Evolutionary conservation across 2,888 invertebrate species (phyloP), one percentile per base, ranked within the genome.

Genomic region (Polymixis flavicincta): DNA sequence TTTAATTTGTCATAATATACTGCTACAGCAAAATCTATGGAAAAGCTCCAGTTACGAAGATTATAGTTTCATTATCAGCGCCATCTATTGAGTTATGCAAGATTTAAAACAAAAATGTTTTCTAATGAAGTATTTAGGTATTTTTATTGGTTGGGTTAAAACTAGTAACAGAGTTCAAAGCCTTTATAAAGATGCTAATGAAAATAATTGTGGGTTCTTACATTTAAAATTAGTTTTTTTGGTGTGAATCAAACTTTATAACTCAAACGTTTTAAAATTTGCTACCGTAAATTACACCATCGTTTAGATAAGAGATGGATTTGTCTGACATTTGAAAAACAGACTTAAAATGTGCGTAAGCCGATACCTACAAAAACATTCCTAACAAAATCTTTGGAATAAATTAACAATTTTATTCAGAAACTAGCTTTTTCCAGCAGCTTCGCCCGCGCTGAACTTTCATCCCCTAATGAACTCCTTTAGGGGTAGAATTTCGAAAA

Each of bases 281-380:
- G 81, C 87, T 83, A 78, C 85, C 55, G 85, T 78, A 50, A 81
- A 76, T 81, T 72, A 11, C 71, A 73, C 57, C 74, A 71, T 77
- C 64, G 57, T 85, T 81, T 60, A 87, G 83, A 87, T 88, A 85
- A 84, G 66, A 75, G 9, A 52, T n/a, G 14, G 28, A 37, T 11
- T 9, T 42, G n/a, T 63, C 37, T 79, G 74, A 71, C 69, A 85
- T 85, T 82, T 68, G 19, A 25, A 45, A 73, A 74, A n/a, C n/a
- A 74, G 52, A 0, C 48, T 65, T 70, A 17, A 74, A 4, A 82
- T 74, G 0, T 45, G 54, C 65, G 48, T 83, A 69, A 74, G 55
- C 50, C 32, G 32, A 65, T 63, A 71, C 55, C 28, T 55, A 57
- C 52, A 69, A 42, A 64, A 42, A 32, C 14, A 0, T 37, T 70